Percentiles rank a stretch among this genome's conserved stretches.
These are phyloP conservation scores for Neogobius melanostomus DNA, from an alignment of 2,113 vertebrate genomes.

Conservation along the genomic window DNA sequence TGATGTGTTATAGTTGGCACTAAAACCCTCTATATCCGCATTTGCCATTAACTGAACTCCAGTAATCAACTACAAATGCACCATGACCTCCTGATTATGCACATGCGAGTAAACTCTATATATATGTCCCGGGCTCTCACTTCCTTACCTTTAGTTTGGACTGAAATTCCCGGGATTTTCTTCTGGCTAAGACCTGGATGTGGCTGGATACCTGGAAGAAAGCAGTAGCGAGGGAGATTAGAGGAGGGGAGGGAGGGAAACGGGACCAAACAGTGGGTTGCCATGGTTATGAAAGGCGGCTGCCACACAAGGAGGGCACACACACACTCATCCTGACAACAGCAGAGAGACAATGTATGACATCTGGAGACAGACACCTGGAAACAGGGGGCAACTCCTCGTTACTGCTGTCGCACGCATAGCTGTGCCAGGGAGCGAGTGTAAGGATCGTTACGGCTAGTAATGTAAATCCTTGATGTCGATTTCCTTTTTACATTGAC, in stretches of 20 bases:
- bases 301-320: slow-evolving; percentile 82
- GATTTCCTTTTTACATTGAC: no score
- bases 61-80: slow-evolving; percentile 11
- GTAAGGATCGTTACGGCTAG: no score
- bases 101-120: slow-evolving; percentile 1
- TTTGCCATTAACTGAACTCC: slow-evolving; percentile 10
- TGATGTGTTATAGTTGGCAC: slow-evolving; percentile 7
- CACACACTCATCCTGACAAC: slow-evolving; percentile 75
- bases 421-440: neutral
- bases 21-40: slow-evolving; percentile 6
- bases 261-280: slow-evolving; percentile 90
- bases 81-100: slow-evolving; percentile 6
- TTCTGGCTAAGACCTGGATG: slow-evolving; percentile 98
- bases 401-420: slow-evolving; percentile 15
- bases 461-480: no score
- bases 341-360: slow-evolving; percentile 66
- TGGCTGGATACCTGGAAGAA: slow-evolving; percentile 95
- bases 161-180: slow-evolving; percentile 99
- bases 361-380: slow-evolving; percentile 58
- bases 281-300: slow-evolving; percentile 97
- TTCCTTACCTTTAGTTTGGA: slow-evolving; percentile 95
- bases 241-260: slow-evolving; percentile 22
- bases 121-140: neutral
- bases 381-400: slow-evolving; percentile 30
- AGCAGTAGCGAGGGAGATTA: neutral